Conservation (phyloP, 1,140 invertebrate genomes). For the Spodoptera frugiperda region DNA sequence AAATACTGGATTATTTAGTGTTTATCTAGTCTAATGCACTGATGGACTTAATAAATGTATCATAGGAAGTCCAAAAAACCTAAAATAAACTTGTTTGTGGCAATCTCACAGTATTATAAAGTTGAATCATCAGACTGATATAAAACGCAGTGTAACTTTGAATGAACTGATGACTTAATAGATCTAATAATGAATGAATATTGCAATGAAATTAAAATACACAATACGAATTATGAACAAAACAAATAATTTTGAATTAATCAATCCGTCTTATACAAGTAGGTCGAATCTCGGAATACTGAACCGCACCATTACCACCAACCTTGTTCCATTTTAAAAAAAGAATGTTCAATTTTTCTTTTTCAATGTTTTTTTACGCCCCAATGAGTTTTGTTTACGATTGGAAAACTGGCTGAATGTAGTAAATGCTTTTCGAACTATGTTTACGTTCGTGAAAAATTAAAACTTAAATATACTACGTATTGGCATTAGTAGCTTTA, state of each 20-base stretch:
- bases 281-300: background rate
- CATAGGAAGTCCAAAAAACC: no score
- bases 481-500: no score
- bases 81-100: no score
- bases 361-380: constrained; percentile 12
- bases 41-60: no score
- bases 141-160: no score
- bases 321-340: constrained; percentile 38
- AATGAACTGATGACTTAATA: no score
- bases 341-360: constrained; percentile 25
- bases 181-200: no score
- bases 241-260: constrained; percentile 18
- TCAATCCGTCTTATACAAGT: background rate
- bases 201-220: background rate
- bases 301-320: constrained; percentile 11
- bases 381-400: constrained; percentile 22
- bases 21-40: no score
- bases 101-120: no score
- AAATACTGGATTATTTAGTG: no score
- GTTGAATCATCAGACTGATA: no score
- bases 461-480: background rate
- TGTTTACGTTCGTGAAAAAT: constrained; percentile 2
- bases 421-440: background rate
- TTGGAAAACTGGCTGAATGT: constrained; percentile 12
- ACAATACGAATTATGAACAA: background rate